These are phyloP conservation scores for Campaea margaritaria DNA, from an alignment of 2,888 invertebrate species.

Conservation along the genomic window DNA sequence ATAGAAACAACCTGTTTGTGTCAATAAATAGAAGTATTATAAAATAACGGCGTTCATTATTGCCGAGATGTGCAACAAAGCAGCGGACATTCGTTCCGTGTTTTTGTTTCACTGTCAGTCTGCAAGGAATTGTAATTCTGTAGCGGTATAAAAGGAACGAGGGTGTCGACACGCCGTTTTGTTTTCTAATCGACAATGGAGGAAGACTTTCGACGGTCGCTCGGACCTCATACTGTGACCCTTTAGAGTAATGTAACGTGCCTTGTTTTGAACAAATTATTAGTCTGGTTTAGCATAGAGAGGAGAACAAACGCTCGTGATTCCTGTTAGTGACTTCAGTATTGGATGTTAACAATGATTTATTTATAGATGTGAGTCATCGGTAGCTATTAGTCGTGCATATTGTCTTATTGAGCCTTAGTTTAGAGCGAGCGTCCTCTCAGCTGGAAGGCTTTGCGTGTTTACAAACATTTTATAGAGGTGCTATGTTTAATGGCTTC, in stretches of 20 bases:
- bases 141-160: constrained; percentile 71
- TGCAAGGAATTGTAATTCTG: constrained; percentile 70
- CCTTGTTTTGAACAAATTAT: constrained; percentile 83
- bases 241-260: constrained; percentile 65
- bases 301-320: constrained; percentile 74
- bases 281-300: constrained; percentile 82
- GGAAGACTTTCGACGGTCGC: constrained; percentile 59
- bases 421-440: constrained; percentile 56
- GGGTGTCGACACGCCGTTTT: constrained; percentile 83
- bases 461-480: constrained; percentile 85
- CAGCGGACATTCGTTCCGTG: constrained; percentile 68
- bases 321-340: constrained; percentile 73
- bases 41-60: constrained; percentile 77
- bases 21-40: constrained; percentile 52
- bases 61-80: constrained; percentile 62
- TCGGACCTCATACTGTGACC: constrained; percentile 78
- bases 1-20: constrained; percentile 23
- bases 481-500: constrained; percentile 80
- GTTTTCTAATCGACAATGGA: constrained; percentile 78
- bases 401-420: constrained; percentile 68
- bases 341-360: constrained; percentile 67
- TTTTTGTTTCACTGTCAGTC: constrained; percentile 70
- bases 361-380: constrained; percentile 81
- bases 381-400: constrained; percentile 71
- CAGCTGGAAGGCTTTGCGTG: constrained; percentile 80